Base-by-base conservation (phyloP, 2,113 vertebrate genomes). In the Zingel zingel region DNA sequence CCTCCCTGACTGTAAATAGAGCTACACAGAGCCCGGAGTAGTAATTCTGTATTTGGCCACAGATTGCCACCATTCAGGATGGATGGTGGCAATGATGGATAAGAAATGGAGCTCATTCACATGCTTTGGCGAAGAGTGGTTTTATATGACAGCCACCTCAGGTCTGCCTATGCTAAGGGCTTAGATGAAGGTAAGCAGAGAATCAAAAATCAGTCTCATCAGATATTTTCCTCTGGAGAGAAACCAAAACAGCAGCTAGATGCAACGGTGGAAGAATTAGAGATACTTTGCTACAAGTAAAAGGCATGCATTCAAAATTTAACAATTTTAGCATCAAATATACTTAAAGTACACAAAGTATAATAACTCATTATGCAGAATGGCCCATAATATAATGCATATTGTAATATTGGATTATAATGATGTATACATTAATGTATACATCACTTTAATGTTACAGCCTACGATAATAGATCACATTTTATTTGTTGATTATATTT, bases 1-100 rank as follows among this genome's bases (percentile, higher is more conserved):
- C 36, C 36, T 43, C 47, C 3, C 67, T 47, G 64, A 56, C 80
- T 79, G 65, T 86, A 93, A 89, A 83, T 83, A 84, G 88, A 90
- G 81, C 83, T 39, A 14, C 0, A 13, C 47, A 51, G 4, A 67
- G 79, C 76, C 74, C 1, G 18, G 7, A 87, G 88, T 74, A 10
- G 57, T 19, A 61, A 23, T 16, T 59, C 66, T 77, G 72, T 11
- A 15, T 82, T 59, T 76, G 85, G 58, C 36, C 63, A 33, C 58
- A 25, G 16, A 70, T 67, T 51, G 33, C 57, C 62, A 48, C 70
- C 68, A 54, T 63, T 16, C 64, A 76, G 64, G 56, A 70, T n/a
- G n/a, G n/a, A n/a, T n/a, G n/a, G n/a, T n/a, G n/a, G n/a, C n/a
- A n/a, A n/a, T n/a, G 63, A 77, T 39, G 54, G 67, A 80, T 65